Conservation (phyloP, 2,113 vertebrate genomes). For the Otis tarda region DNA sequence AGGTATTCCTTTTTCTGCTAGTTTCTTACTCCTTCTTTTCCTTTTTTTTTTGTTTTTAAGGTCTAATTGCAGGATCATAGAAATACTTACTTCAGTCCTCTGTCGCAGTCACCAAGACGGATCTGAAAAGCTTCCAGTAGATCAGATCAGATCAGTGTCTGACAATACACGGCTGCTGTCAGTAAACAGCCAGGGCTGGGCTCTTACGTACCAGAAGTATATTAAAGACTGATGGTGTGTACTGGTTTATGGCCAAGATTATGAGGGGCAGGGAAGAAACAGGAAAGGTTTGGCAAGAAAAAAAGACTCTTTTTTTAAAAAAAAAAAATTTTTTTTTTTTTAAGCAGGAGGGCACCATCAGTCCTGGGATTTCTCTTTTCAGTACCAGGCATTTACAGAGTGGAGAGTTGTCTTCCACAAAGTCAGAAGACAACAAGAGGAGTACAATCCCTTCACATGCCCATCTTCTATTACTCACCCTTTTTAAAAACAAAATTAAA, state of each 20-base stretch:
- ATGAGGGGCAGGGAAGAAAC: background rate
- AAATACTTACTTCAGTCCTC: background rate
- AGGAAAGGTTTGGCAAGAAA: background rate
- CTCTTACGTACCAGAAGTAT: background rate
- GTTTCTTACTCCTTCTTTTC: background rate
- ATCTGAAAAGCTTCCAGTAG: background rate
- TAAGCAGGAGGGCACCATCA: background rate
- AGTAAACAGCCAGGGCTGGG: background rate
- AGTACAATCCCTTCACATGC: background rate
- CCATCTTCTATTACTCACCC: background rate
- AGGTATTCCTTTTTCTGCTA: background rate
- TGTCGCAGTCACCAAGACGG: fast-evolving
- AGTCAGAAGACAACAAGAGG: background rate
- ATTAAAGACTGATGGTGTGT: background rate
- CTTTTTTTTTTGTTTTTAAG: background rate
- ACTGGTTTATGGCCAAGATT: background rate
- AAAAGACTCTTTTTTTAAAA: background rate
- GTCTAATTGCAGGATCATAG: background rate
- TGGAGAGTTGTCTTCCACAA: background rate
- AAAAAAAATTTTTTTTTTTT: background rate
- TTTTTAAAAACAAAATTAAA: background rate
- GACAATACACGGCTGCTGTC: background rate
- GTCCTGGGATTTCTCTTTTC: background rate
- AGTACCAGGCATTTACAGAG: background rate
- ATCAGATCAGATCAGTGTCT: background rate